Evolutionary conservation across 2,113 vertebrate genomes (phyloP).

Genomic region (Rhinopomastus cyanomelas): DNA sequence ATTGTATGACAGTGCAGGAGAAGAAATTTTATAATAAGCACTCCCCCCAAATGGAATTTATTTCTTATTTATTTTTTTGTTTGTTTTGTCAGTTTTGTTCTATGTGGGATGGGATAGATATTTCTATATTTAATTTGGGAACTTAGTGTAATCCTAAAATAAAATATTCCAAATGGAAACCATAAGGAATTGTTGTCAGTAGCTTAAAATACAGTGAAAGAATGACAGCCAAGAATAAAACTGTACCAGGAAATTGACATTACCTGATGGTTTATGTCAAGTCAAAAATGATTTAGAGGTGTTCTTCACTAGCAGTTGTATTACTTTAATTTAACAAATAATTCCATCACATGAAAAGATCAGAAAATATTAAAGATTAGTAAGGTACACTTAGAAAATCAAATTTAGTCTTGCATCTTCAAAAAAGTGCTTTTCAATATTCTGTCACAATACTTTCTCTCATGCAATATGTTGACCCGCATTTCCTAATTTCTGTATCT

Average conservation of each 20-base stretch:
- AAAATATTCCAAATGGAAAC: not conserved
- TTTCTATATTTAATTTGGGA: not conserved
- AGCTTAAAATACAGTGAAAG: not conserved
- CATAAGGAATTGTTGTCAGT: not conserved
- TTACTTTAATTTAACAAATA: not conserved
- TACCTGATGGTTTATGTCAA: not conserved
- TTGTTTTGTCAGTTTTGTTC: not conserved
- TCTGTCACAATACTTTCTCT: not conserved
- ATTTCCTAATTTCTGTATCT: not conserved
- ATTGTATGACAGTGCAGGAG: not conserved
- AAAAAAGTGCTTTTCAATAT: not conserved
- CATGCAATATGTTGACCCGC: not conserved
- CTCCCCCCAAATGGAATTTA: not conserved
- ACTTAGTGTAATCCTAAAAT: not conserved
- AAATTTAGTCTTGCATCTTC: not conserved
- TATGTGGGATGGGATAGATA: not conserved
- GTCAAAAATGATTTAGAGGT: not conserved
- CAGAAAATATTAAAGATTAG: not conserved
- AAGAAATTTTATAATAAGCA: constrained; percentile 4
- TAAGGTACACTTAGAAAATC: not conserved
- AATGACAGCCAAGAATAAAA: not conserved
- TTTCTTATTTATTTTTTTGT: not conserved
- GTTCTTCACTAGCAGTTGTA: not conserved
- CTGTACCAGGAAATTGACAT: not conserved
- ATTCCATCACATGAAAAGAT: not conserved